phyloP scores from a whole-genome alignment of 1,140 invertebrate genomes.

The Plodia interpunctella region DNA sequence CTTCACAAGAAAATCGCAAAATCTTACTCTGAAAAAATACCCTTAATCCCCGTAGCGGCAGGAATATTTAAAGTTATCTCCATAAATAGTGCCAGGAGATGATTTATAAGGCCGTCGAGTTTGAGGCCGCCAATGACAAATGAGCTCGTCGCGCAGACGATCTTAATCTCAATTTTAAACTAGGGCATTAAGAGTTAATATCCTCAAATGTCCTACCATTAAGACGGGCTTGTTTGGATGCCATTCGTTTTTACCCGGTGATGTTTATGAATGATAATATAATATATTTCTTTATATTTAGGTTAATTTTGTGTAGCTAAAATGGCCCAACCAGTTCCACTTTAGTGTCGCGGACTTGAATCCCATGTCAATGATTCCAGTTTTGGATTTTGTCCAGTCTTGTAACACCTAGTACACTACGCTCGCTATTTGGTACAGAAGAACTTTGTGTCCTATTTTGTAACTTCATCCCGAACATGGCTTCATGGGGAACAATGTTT shows the following conservation, averaged over 20 bases:
- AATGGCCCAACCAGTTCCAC: too few relatives aligned
- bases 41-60: slow-evolving; percentile 30
- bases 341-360: too few relatives aligned
- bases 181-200: slow-evolving; percentile 14
- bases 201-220: background rate
- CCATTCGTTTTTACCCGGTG: background rate
- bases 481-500: too few relatives aligned
- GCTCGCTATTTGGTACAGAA: too few relatives aligned
- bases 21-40: slow-evolving; percentile 32
- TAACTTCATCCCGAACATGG: too few relatives aligned
- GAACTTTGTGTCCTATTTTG: too few relatives aligned
- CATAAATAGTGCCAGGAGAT: slow-evolving; percentile 50
- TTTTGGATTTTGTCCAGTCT: too few relatives aligned
- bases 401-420: too few relatives aligned
- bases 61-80: slow-evolving; percentile 41
- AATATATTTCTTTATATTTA: too few relatives aligned
- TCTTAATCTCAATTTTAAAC: slow-evolving; percentile 46
- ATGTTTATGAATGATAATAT: too few relatives aligned
- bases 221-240: background rate
- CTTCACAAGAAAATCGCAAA: slow-evolving; percentile 15
- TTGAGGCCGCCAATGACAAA: slow-evolving; percentile 49
- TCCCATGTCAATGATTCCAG: too few relatives aligned
- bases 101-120: slow-evolving; percentile 48
- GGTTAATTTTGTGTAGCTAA: too few relatives aligned
- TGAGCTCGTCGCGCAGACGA: slow-evolving; percentile 26